Base-by-base conservation (phyloP, 2,113 vertebrate species). In the Corythoichthys haematopterus region DNA sequence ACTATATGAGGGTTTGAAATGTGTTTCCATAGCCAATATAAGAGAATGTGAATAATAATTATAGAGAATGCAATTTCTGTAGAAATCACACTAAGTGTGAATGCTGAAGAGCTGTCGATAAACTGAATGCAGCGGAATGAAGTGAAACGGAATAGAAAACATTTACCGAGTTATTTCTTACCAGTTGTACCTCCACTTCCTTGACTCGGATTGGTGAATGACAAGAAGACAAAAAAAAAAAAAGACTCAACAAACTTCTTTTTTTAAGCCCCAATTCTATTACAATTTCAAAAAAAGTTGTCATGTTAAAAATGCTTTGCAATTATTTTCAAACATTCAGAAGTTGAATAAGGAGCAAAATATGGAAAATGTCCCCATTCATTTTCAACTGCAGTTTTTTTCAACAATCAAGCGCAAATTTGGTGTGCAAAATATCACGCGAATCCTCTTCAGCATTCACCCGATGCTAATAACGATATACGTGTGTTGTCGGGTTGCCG, bases 401-500 rank as follows among this genome's bases (percentile, higher is more conserved):
- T 6, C 14, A 15, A 2, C 14, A 2, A 50, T 5, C 14, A 16
- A 50, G 48, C 0, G 3, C 3, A n/a, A 28, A 33, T 2, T 33
- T 11, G 1, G 10, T 3, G 20, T 20, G 20, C 52, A 35, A 33
- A 55, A 55, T 12, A 53, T 28, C 20, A 33, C 9, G 2, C 3
- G n/a, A n/a, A 20, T 33, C 8, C 10, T 35, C 28, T 55, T 55
- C 28, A 28, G 52, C 20, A 13, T 35, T 9, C 10, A 11, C 52
- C 20, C 9, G 16, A 11, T 28, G 9, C 28, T 55, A 5, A 12
- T 55, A 20, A 86, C 85, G 83, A 83, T 88, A 87, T 89, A 85
- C 87, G 70, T 87, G 89, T 92, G 88, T 92, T 51, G 89, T 92
- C 85, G 86, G 88, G 87, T 91, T 82, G 87, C 37, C 11, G 78